Conservation (phyloP, 2,113 vertebrate species). For the Acrocephalus kingi region DNA sequence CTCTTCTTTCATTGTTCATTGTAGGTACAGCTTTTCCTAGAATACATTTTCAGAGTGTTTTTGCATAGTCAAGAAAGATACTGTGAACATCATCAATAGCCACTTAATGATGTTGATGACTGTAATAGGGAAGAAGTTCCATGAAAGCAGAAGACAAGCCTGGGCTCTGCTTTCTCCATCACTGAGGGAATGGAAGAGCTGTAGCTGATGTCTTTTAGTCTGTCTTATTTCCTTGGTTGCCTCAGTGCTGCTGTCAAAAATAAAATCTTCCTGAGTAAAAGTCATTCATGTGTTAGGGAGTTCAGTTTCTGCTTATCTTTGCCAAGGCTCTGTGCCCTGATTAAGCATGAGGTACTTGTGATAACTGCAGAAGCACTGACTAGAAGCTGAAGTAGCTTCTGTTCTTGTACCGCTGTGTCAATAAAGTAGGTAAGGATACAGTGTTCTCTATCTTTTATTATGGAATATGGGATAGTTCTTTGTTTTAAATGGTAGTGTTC, state of each 20-base stretch:
- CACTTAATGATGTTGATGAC: background rate
- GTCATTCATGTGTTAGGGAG: background rate
- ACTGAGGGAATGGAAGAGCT: background rate
- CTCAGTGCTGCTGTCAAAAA: background rate
- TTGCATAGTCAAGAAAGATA: background rate
- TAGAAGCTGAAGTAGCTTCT: background rate
- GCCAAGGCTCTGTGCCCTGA: background rate
- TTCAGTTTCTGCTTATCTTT: background rate
- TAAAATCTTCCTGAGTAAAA: background rate
- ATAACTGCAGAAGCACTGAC: background rate
- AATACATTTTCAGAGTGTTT: background rate
- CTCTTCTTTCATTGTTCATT: background rate
- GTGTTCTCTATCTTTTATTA: background rate
- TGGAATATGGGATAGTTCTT: background rate
- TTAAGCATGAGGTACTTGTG: background rate
- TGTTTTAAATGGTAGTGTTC: background rate
- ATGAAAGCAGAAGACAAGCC: background rate
- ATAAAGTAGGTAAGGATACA: background rate
- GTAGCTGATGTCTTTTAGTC: background rate
- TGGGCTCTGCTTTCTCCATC: background rate
- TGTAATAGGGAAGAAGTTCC: background rate
- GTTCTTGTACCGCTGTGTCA: background rate
- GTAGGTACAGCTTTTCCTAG: background rate
- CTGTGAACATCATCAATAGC: background rate
- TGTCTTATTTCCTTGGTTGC: background rate